Conservation (phyloP, 2,113 vertebrate species). For the Gadus macrocephalus region DNA sequence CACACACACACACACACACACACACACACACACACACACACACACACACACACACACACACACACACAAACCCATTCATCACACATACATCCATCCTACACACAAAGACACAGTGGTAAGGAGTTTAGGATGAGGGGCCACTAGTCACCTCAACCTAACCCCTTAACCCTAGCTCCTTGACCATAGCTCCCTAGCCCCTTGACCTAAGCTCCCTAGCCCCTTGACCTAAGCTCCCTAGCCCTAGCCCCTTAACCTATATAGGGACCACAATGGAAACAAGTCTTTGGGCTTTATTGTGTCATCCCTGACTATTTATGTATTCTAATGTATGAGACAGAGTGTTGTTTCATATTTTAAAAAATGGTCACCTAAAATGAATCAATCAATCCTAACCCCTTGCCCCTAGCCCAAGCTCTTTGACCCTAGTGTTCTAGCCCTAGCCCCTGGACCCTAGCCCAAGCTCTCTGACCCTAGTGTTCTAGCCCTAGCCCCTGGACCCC, state of each 20-base stretch:
- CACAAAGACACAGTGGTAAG: not conserved
- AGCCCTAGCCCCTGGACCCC: too few relatives aligned
- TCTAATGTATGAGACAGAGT: too few relatives aligned
- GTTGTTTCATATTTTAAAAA: too few relatives aligned
- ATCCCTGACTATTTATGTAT: too few relatives aligned
- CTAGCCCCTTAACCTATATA: too few relatives aligned
- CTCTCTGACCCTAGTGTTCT: too few relatives aligned
- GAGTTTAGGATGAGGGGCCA: not conserved
- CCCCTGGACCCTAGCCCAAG: not conserved
- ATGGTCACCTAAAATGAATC: too few relatives aligned
- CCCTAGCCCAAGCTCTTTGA: not conserved
- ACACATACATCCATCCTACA: not conserved
- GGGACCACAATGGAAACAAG: too few relatives aligned
- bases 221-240: too few relatives aligned
- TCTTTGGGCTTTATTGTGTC: too few relatives aligned
- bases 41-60: not conserved
- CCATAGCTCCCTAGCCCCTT: too few relatives aligned
- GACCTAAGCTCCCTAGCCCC: too few relatives aligned
- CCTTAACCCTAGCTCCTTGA: not conserved
- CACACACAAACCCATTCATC: not conserved
- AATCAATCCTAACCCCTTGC: slow-evolving; percentile 11
- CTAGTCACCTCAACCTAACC: not conserved
- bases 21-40: not conserved
- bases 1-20: not conserved
- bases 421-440: not conserved